Evolutionary conservation across 2,888 invertebrate genomes (phyloP), one percentile per base, ranked within the genome.

Genomic region (Campaea margaritaria): DNA sequence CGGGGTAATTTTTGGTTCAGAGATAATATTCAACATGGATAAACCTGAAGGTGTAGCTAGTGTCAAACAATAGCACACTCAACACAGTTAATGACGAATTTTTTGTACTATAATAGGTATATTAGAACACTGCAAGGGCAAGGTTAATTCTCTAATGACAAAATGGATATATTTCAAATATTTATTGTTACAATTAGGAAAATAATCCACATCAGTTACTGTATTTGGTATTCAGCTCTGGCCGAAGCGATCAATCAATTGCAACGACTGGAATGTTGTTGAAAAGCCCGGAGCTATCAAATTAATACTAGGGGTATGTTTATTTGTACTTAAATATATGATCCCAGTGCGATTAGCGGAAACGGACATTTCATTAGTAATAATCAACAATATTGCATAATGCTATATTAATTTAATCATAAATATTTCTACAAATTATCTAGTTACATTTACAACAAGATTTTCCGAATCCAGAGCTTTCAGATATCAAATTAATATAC

Each of bases 181-280:
- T 86, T 86, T 87, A 87, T 86, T 88, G 70, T 79, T 79, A 80
- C 78, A 79, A 78, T 74, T 83, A 79, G 79, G 83, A 88, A 86
- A 88, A 85, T 83, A 85, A 85, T 83, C 82, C 83, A 86, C 82
- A 85, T 85, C 79, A 81, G 73, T 42, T 50, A 43, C 31, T 60
- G 55, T 87, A 87, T 90, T 90, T 91, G 91, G 89, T 88, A 86
- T 81, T 82, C 83, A 86, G 87, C 87, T 85, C 81, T 75, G 84
- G 83, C 83, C 79, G 78, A 85, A 78, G 71, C 76, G 73, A 69
- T 73, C 73, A 74, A 78, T 75, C 65, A 69, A 74, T 75, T 78
- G 74, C 76, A 78, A 77, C 66, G 64, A 78, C 78, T 90, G 89
- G 90, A 91, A 91, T 91, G 90, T 89, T 72, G 48, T 70, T 67